These are phyloP conservation scores for Scaptomyza graminum DNA, from an alignment of 1,140 invertebrate genomes.

Conservation along the genomic window DNA sequence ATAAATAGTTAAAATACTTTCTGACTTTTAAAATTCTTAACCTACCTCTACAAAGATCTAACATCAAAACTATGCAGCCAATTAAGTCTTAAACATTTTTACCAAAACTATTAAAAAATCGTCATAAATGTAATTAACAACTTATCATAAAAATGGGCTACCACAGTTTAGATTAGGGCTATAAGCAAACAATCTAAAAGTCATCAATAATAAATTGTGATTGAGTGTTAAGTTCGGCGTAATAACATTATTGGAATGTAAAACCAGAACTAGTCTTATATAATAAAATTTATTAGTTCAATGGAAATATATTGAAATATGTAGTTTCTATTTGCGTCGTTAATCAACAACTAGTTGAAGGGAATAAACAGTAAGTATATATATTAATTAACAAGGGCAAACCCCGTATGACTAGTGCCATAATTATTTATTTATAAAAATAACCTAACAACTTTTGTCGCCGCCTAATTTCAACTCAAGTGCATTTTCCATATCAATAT, in stretches of 20 bases:
- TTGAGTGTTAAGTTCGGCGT: constrained; percentile 30
- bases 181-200: constrained; percentile 19
- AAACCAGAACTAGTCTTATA: constrained; percentile 23
- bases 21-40: too few species aligned
- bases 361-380: constrained; percentile 10
- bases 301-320: constrained; percentile 21
- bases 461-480: constrained; percentile 10
- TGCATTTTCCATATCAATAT: constrained; percentile 51
- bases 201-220: constrained; percentile 53
- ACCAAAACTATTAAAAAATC: too few species aligned
- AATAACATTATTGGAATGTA: constrained; percentile 31
- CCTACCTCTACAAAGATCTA: too few species aligned
- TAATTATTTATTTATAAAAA: too few species aligned
- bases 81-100: too few species aligned
- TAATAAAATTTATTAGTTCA: neutral
- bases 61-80: too few species aligned
- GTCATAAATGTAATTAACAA: neutral
- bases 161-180: constrained; percentile 16
- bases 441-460: too few species aligned
- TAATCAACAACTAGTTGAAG: constrained; percentile 3
- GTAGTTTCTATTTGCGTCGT: constrained; percentile 22
- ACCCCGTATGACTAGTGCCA: too few species aligned
- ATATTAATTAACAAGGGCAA: constrained; percentile 29
- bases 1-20: too few species aligned
- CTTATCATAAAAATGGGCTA: constrained; percentile 11